Evolutionary conservation across 2,888 invertebrate genomes (phyloP).

Genomic region (Crepidodera aurea): DNA sequence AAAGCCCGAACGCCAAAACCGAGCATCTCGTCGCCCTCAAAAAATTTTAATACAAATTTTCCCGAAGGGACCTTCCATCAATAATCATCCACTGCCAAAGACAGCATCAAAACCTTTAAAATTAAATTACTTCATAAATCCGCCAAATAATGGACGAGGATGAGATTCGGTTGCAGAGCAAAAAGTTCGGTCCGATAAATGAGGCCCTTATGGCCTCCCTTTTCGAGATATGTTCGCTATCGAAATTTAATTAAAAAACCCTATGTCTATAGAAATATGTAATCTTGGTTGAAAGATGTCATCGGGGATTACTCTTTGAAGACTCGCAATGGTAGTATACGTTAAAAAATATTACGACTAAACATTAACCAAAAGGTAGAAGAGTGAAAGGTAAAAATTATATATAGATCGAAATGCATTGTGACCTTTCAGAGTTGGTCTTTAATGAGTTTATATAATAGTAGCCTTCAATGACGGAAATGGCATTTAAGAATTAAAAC

Average conservation of each 20-base stretch:
- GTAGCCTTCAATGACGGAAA: too few species aligned
- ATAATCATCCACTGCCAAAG: slow-evolving; percentile 34
- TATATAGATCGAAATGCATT: too few species aligned
- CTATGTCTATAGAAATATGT: slow-evolving; percentile 29
- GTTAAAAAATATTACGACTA: too few species aligned
- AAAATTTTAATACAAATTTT: slow-evolving; percentile 31
- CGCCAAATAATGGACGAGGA: slow-evolving; percentile 31
- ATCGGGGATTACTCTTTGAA: slow-evolving; percentile 21
- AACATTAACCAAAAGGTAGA: too few species aligned
- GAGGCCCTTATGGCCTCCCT: slow-evolving; percentile 15
- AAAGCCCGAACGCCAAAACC: slow-evolving; percentile 10
- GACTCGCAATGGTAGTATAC: too few species aligned
- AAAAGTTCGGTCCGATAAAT: slow-evolving; percentile 20
- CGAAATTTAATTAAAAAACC: slow-evolving; percentile 34
- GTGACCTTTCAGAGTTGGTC: too few species aligned
- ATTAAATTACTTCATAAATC: slow-evolving; percentile 37
- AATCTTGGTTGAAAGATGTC: slow-evolving; percentile 26
- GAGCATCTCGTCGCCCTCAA: neutral
- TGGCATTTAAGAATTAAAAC: too few species aligned
- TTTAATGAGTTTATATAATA: too few species aligned
- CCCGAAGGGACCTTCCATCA: slow-evolving; percentile 34
- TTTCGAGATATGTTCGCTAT: slow-evolving; percentile 8
- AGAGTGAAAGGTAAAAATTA: too few species aligned
- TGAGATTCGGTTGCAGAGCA: slow-evolving; percentile 19
- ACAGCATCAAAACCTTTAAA: slow-evolving; percentile 35